phyloP scores from a whole-genome alignment of 2,113 vertebrate genomes.

The Coryphaenoides rupestris region DNA sequence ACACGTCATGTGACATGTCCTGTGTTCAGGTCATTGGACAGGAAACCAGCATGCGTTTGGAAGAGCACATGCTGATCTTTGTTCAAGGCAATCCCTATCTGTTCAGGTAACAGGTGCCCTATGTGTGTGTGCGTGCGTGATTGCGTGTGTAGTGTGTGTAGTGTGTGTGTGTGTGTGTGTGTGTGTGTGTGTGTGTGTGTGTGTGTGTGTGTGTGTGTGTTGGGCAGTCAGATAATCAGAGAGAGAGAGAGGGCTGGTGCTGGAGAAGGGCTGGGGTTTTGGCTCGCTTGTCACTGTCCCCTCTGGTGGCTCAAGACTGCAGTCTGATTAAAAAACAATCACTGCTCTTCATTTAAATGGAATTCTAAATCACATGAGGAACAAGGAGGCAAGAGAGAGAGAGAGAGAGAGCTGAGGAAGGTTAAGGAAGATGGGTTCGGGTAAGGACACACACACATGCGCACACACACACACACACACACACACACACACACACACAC shows the following conservation, averaged over 20 bases:
- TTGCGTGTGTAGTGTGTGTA: no score
- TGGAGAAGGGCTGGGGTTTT: conserved; percentile 22
- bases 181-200: conserved; percentile 2
- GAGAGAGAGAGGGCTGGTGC: conserved; percentile 11
- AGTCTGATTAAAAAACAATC: conserved; percentile 72
- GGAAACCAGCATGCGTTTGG: no score
- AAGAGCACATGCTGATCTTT: no score
- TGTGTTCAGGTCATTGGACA: no score
- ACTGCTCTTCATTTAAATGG: conserved; percentile 60
- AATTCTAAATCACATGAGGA: conserved; percentile 62
- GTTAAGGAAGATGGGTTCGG: no score
- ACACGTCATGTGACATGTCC: no score
- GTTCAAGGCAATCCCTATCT: background rate
- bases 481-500: background rate
- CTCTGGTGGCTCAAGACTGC: conserved; percentile 61
- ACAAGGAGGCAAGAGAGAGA: background rate
- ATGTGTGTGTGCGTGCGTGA: background rate
- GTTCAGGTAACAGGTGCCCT: background rate
- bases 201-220: background rate
- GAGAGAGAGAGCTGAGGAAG: no score
- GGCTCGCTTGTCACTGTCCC: conserved; percentile 50
- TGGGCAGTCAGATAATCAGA: conserved; percentile 33
- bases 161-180: background rate
- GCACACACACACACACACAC: background rate
- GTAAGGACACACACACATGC: no score